Evolutionary conservation across 2,797 vertebrate species (phyloP), one percentile per base, ranked within the genome.

Genomic region (Pipistrellus kuhlii): DNA sequence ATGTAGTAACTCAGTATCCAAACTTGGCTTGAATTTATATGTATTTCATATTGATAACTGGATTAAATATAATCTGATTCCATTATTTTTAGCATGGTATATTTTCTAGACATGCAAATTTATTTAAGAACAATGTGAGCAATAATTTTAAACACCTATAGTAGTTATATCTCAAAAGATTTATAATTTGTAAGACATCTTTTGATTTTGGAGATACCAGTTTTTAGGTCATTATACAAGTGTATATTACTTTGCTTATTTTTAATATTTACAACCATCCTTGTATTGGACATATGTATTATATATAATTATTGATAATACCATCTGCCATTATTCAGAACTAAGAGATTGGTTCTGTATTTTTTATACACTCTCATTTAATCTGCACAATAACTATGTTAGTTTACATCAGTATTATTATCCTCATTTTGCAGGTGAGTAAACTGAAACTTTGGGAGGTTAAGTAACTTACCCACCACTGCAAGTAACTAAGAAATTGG

Each of bases 171-270:
- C 46, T 48, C n/a, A 90, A 62, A 90, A 64, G 32, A 5, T 80
- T 86, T 94, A 76, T 72, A 86, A 91, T 87, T 94, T 91, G 17
- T 80, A 68, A 94, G 88, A 69, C 6, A 32, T 13, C 17, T 88
- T 96, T 91, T 83, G 1, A 57, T 84, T 96, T 94, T 78, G 93
- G 53, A 92, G 30, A 69, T 84, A 73, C 1, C 72, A 15, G 57
- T 46, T 85, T 95, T 94, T 59, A 80, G 18, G 82, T 86, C 12
- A 35, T 81, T 80, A 57, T 44, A 1, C 89, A 55, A 78, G 14
- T 87, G 8, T 46, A n/a, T 90, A 55, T 94, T 73, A 35, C 48
- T 85, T 83, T 94, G 57, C 41, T 89, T 82, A 69, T 91, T 15
- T 93, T 95, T 87, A 91, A 73, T 76, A 68, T 84, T 77, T 96